These are phyloP conservation scores for Drosophila willistoni DNA, from an alignment of 1,140 invertebrate genomes.

Conservation along the genomic window DNA sequence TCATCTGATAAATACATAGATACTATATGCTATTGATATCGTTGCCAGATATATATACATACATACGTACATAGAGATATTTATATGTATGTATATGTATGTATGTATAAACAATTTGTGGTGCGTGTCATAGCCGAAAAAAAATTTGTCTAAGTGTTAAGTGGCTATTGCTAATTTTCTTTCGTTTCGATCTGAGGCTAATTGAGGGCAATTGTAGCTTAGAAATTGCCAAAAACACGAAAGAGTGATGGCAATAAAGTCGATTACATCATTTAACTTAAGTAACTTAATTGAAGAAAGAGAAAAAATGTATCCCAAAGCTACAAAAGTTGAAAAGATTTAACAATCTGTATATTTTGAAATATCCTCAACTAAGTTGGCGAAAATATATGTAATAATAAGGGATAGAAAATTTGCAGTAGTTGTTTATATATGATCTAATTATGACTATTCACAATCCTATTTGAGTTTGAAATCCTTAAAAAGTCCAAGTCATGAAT, in stretches of 20 bases:
- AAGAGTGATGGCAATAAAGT: neutral
- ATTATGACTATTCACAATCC: no score
- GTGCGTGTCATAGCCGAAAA: slow-evolving; percentile 11
- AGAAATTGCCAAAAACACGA: slow-evolving; percentile 34
- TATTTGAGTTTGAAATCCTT: no score
- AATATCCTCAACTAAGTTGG: no score
- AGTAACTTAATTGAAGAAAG: slow-evolving; percentile 12
- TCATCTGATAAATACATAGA: slow-evolving; percentile 30
- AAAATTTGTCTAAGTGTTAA: neutral
- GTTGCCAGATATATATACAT: neutral
- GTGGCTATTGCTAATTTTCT: neutral
- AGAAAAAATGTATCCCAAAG: slow-evolving; percentile 18
- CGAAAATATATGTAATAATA: no score
- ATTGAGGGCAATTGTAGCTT: slow-evolving; percentile 17
- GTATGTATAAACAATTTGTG: neutral
- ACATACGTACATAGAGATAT: neutral
- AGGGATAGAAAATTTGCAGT: no score
- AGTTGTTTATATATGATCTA: no score
- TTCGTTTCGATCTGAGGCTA: neutral
- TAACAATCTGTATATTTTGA: no score
- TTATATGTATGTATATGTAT: neutral
- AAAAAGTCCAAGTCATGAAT: neutral
- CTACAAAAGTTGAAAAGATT: no score
- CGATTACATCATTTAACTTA: slow-evolving; percentile 62
- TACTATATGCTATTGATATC: neutral